Evolutionary conservation across 2,888 invertebrate genomes (phyloP).

Genomic region (Cylindroiulus punctatus): DNA sequence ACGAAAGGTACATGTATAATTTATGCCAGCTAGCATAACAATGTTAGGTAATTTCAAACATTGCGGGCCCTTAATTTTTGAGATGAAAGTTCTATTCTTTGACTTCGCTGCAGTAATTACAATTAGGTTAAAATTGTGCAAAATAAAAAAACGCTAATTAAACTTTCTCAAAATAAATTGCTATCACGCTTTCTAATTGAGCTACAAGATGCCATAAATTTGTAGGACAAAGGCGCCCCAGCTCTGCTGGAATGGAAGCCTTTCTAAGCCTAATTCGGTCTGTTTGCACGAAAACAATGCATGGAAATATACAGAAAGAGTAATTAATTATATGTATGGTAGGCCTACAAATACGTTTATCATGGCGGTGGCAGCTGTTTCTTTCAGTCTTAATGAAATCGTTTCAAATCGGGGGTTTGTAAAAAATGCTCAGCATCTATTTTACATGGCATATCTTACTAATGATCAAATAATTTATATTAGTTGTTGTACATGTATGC

Average conservation of each 20-base stretch:
- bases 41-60: background rate
- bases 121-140: background rate
- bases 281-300: background rate
- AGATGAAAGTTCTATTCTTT: background rate
- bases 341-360: slow-evolving; percentile 1
- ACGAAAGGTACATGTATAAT: no score
- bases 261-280: slow-evolving; percentile 13
- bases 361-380: background rate
- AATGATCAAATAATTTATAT: slow-evolving; percentile 39
- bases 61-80: background rate
- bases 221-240: background rate
- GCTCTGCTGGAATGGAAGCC: background rate
- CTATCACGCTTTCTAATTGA: slow-evolving; percentile 33
- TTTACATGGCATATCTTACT: slow-evolving; percentile 21
- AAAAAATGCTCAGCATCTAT: slow-evolving; percentile 20
- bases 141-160: slow-evolving; percentile 40
- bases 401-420: background rate
- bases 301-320: background rate
- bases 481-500: background rate
- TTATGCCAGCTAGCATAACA: background rate
- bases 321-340: slow-evolving; percentile 24
- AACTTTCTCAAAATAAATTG: slow-evolving; percentile 12
- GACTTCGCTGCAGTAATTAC: background rate
- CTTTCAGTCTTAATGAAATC: background rate
- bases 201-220: slow-evolving; percentile 19